Base-by-base conservation (phyloP, 2,797 vertebrate species). In the Lacerta bilineata region DNA sequence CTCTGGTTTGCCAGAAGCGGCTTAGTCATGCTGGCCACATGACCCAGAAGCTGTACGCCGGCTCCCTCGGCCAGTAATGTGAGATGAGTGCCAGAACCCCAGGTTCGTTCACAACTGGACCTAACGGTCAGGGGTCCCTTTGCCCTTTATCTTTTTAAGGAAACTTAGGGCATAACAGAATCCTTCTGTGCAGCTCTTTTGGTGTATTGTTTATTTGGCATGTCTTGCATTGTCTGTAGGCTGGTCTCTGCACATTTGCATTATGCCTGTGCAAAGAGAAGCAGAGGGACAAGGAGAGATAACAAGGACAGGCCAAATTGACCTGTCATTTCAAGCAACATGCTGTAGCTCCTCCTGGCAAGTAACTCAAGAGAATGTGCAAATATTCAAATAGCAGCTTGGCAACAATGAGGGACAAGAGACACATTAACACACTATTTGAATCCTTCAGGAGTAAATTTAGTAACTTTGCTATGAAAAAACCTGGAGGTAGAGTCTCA, bases 321-420 rank as follows among this genome's bases (percentile, higher is more conserved):
- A 71, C 59, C 33, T 80, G 85, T 46, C 64, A 71, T 80, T 86
- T 86, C 66, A 86, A 55, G n/a, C 29, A 50, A 50, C 43, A 36
- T 86, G 23, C 29, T 86, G 13, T 10, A 59, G 25, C 15, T 71
- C 8, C 76, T 79, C 43, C 33, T 86, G 66, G 43, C 61, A 41
- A 80, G 77, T 55, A 79, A 79, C 64, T 86, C n/a, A 39, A 69
- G n/a, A n/a, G 75, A 68, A 50, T 69, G 29, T 86, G 75, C 76
- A 78, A 68, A 69, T 33, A 61, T 55, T 85, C 55, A 76, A 39
- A 85, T 85, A 85, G 36, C 71, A 75, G 50, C 50, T 10, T 36
- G 43, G 66, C 23, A 71, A 41, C 64, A 13, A 39, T 71, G 43
- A 80, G 33, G 46, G 43, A 20, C 17, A 86, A 29, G n/a, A 55